Percentiles rank a stretch among this genome's conserved stretches.
Conservation (phyloP, 1,140 invertebrate genomes). For the Muscidifurax raptorellus region DNA sequence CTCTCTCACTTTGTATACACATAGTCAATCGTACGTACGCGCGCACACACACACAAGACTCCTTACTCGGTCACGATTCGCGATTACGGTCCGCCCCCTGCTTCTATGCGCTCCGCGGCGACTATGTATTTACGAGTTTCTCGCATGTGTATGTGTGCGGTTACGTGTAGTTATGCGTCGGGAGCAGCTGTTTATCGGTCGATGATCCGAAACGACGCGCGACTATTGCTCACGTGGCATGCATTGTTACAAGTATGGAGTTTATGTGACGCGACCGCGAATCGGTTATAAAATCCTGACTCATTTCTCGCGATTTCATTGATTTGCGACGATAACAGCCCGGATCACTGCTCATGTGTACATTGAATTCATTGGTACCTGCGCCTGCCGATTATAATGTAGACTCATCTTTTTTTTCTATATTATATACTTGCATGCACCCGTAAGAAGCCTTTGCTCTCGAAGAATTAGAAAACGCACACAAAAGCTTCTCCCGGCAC, state of each 20-base stretch:
- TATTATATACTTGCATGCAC: too few relatives aligned
- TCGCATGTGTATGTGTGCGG: not conserved
- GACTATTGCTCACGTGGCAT: conserved; percentile 28
- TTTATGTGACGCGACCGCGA: not conserved
- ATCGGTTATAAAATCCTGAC: conserved; percentile 30
- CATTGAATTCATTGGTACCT: not conserved
- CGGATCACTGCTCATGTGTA: too few relatives aligned
- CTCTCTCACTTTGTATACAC: not conserved
- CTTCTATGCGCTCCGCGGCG: not conserved
- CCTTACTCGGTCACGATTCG: conserved; percentile 65
- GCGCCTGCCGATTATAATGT: too few relatives aligned
- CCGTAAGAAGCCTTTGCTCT: too few relatives aligned
- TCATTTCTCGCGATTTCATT: conserved; percentile 14
- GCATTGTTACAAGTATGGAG: not conserved
- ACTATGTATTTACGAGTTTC: not conserved
- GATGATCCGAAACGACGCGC: conserved; percentile 57
- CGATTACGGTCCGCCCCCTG: conserved; percentile 57
- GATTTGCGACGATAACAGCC: too few relatives aligned
- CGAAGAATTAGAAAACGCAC: too few relatives aligned
- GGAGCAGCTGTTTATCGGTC: conserved; percentile 58
- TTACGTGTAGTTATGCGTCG: conserved; percentile 20
- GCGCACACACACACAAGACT: conserved; percentile 1
- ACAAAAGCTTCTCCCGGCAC: too few relatives aligned
- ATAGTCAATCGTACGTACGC: not conserved
- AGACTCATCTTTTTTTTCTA: too few relatives aligned